Evolutionary conservation across 2,113 vertebrate genomes (phyloP), one percentile per base, ranked within the genome.

Genomic region (Saguinus midas): DNA sequence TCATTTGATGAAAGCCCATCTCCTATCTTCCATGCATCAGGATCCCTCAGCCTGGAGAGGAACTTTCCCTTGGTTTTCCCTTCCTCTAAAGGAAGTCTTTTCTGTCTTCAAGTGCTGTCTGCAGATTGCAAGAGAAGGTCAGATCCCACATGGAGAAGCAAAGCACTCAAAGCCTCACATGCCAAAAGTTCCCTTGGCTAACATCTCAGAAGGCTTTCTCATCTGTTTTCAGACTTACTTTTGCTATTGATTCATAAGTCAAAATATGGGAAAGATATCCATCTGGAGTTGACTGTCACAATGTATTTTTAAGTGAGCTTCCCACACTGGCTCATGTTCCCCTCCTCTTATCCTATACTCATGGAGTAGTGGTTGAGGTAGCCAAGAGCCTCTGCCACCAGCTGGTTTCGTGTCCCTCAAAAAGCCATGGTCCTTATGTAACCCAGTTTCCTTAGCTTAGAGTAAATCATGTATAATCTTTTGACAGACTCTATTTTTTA

Each of bases 311-410:
- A 48, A n/a, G 8, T 32, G 17, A 61, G n/a, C 32, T 55, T 95
- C 37, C 48, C 13, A 27, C 7, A 3, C 16, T 1, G 3, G 14
- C 14, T 90, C 8, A 20, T 3, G 0, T 12, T 12, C 4, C 3
- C 66, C 11, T 8, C 35, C 37, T 43, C 37, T 43, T 72, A 45
- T 76, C 48, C 2, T 55, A 0, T 3, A 6, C 55, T 40, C 29
- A 16, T 9, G 61, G 35, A 52, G 17, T 17, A n/a, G n/a, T 43
- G 35, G 35, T 5, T 0, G 0, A n/a, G 18, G 58, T 37, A 57
- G 10, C 11, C 57, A n/a, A 81, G n/a, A 64, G 18, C 32, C 37
- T 61, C n/a, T 43, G 35, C 25, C 10, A 40, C 23, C 23, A 43
- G 6, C 3, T 76, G 45, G 57, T 66, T 86, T 55, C 76, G 21